phyloP scores from a whole-genome alignment of 1,140 invertebrate genomes.

The Dinothrombium tinctorium region DNA sequence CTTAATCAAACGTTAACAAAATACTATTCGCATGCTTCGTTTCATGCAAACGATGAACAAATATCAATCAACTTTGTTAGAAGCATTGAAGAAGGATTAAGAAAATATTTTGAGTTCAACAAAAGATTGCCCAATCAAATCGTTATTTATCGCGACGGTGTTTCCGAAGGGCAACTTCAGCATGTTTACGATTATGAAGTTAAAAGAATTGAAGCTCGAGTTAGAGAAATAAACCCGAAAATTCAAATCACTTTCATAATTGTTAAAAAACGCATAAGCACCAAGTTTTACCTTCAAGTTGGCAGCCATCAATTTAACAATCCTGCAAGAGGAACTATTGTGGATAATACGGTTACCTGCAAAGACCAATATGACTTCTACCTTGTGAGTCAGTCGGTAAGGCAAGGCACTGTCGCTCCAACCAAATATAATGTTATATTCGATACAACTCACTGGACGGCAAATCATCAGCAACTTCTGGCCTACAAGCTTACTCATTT shows the following conservation, averaged over 20 bases:
- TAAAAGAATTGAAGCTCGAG: constrained; percentile 34
- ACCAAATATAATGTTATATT: constrained; percentile 52
- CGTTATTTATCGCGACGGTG: constrained; percentile 71
- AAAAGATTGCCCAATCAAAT: constrained; percentile 40
- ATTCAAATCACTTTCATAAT: constrained; percentile 40
- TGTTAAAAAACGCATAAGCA: constrained; percentile 75
- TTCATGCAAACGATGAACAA: constrained; percentile 44
- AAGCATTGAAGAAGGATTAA: constrained; percentile 38
- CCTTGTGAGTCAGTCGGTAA: constrained; percentile 45
- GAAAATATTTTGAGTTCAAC: constrained; percentile 34
- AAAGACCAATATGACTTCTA: constrained; percentile 60
- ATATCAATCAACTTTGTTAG: constrained; percentile 44
- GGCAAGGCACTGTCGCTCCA: constrained; percentile 46
- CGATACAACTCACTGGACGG: constrained; percentile 31
- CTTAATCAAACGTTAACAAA: constrained; percentile 42
- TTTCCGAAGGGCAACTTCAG: constrained; percentile 64
- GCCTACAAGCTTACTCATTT: constrained; percentile 56
- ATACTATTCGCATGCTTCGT: constrained; percentile 46
- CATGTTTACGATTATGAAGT: constrained; percentile 47
- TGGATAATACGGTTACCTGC: constrained; percentile 58
- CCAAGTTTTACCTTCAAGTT: constrained; percentile 35
- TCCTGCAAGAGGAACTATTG: constrained; percentile 58
- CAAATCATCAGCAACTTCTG: constrained; percentile 43
- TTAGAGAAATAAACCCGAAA: constrained; percentile 24
- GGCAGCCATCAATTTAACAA: constrained; percentile 19